Conservation (phyloP, 2,797 vertebrate genomes). For the Pampus argenteus region DNA sequence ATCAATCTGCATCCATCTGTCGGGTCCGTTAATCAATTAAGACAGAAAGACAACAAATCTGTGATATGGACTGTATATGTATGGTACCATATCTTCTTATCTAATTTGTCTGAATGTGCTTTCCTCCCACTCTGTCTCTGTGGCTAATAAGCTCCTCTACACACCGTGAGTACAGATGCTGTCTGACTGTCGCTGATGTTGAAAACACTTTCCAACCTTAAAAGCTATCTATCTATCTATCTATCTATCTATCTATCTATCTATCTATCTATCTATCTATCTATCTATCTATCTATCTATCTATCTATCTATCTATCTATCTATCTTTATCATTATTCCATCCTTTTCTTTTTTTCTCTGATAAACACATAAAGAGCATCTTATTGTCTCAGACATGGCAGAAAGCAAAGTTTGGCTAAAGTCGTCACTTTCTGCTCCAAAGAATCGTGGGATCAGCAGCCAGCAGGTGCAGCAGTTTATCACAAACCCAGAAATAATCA, state of each 20-base stretch:
- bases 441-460: conserved; percentile 87
- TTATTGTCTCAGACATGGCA: conserved; percentile 50
- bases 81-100: not conserved
- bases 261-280: too few relatives aligned
- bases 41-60: not conserved
- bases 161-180: not conserved
- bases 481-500: conserved; percentile 98
- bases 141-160: not conserved
- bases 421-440: conserved; percentile 88
- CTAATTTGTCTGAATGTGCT: not conserved
- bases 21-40: conserved; percentile 54
- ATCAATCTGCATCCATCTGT: conserved; percentile 50
- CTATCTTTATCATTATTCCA: not conserved
- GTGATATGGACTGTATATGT: not conserved
- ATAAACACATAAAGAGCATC: conserved; percentile 11
- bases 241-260: too few relatives aligned
- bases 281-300: too few relatives aligned
- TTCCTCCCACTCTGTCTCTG: not conserved
- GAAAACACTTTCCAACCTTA: not conserved
- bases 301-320: too few relatives aligned
- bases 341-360: not conserved
- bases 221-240: not conserved
- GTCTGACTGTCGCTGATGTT: not conserved
- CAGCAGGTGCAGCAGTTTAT: conserved; percentile 98
- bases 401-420: conserved; percentile 88